phyloP scores from a whole-genome alignment of 2,113 vertebrate genomes.

The Okapia johnstoni region DNA sequence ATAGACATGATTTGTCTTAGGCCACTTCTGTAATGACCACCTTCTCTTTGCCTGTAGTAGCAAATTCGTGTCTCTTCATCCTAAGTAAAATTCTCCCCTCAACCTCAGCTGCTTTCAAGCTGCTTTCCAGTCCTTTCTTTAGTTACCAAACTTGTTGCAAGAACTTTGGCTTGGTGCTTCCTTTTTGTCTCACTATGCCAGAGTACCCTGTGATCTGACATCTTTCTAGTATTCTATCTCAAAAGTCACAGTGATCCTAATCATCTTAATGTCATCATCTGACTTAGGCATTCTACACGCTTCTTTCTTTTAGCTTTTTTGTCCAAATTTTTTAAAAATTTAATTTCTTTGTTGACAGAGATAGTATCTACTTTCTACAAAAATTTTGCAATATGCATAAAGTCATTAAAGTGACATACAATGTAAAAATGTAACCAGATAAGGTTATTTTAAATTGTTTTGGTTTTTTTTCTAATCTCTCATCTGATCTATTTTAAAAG shows the following conservation, averaged over 20 bases:
- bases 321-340: neutral
- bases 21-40: neutral
- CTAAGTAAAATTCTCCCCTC: neutral
- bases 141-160: neutral
- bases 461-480: neutral
- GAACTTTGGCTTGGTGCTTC: neutral
- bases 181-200: neutral
- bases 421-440: neutral
- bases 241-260: neutral
- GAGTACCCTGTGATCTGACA: rapidly evolving
- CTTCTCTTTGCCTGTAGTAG: neutral
- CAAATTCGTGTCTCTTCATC: neutral
- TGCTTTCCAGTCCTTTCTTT: neutral
- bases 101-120: neutral
- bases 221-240: neutral
- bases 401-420: neutral
- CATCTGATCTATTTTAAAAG: neutral
- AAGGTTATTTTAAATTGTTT: neutral
- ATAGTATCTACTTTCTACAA: neutral
- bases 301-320: neutral
- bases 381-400: neutral
- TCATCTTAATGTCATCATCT: neutral
- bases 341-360: neutral
- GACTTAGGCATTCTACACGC: neutral
- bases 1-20: neutral